These are phyloP conservation scores for Acanthis flammea DNA, from an alignment of 2,797 vertebrate species.

Conservation along the genomic window DNA sequence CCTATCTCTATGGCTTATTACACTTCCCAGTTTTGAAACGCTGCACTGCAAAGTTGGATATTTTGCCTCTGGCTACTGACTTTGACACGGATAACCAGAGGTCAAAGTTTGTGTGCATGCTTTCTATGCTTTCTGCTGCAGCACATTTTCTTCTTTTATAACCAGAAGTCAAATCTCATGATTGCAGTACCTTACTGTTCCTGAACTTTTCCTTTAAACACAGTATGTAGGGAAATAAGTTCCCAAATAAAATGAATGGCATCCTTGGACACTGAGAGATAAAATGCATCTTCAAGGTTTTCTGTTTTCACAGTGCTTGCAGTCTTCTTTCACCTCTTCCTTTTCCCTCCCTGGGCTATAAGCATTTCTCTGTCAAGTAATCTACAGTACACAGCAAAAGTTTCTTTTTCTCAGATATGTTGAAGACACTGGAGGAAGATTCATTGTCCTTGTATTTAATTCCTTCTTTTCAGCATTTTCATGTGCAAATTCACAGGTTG, in stretches of 20 bases:
- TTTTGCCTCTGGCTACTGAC: background rate
- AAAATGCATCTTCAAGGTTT: background rate
- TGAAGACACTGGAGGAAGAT: background rate
- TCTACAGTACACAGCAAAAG: background rate
- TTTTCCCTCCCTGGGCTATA: background rate
- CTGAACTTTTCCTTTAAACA: background rate
- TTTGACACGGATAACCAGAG: background rate
- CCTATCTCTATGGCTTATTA: background rate
- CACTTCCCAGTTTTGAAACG: background rate
- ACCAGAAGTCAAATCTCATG: background rate
- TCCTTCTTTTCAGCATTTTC: background rate
- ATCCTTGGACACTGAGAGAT: background rate
- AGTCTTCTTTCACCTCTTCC: background rate
- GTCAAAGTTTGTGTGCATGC: accelerated
- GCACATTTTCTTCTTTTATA: background rate
- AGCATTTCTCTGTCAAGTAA: background rate
- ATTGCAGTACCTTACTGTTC: background rate
- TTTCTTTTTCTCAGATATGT: background rate
- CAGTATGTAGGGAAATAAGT: background rate
- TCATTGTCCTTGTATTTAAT: background rate
- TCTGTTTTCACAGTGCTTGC: background rate
- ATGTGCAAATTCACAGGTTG: background rate
- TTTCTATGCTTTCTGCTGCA: background rate
- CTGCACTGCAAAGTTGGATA: background rate
- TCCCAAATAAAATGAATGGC: background rate